Evolutionary conservation across 2,113 vertebrate genomes (phyloP).

Genomic region (Podiceps cristatus): DNA sequence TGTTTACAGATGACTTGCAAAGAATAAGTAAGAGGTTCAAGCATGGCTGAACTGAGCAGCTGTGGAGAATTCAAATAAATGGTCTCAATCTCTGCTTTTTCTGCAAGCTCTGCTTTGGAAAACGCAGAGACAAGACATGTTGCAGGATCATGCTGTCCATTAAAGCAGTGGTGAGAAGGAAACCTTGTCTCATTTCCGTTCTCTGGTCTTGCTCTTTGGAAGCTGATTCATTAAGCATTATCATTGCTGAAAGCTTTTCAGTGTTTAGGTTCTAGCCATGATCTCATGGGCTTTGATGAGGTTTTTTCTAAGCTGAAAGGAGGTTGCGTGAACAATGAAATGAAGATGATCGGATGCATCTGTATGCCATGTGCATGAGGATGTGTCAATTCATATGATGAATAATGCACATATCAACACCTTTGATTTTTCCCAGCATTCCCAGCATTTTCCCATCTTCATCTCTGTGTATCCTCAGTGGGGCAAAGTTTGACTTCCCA

Average conservation of each 20-base stretch:
- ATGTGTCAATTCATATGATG: not conserved
- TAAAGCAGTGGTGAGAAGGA: not conserved
- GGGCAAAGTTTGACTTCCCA: not conserved
- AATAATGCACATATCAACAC: not conserved
- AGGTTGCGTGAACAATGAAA: not conserved
- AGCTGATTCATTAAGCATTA: not conserved
- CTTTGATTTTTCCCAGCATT: too few relatives aligned
- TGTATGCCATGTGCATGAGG: not conserved
- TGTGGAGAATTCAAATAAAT: not conserved
- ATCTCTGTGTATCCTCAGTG: accelerated
- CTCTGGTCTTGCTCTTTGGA: not conserved
- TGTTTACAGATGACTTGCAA: conserved; percentile 51
- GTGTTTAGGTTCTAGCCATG: not conserved
- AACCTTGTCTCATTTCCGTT: not conserved
- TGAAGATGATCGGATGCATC: not conserved
- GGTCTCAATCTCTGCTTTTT: not conserved
- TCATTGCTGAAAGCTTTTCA: not conserved
- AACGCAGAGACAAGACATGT: not conserved
- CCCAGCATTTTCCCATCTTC: not conserved
- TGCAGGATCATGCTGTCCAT: not conserved
- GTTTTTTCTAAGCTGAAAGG: not conserved
- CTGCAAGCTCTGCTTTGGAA: not conserved
- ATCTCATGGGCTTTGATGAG: not conserved
- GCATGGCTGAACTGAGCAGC: not conserved
- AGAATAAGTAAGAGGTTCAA: conserved; percentile 10